Evolutionary conservation across 92 coral and sea anemone genomes (phyloP).

Genomic region (Porites cylindrica): DNA sequence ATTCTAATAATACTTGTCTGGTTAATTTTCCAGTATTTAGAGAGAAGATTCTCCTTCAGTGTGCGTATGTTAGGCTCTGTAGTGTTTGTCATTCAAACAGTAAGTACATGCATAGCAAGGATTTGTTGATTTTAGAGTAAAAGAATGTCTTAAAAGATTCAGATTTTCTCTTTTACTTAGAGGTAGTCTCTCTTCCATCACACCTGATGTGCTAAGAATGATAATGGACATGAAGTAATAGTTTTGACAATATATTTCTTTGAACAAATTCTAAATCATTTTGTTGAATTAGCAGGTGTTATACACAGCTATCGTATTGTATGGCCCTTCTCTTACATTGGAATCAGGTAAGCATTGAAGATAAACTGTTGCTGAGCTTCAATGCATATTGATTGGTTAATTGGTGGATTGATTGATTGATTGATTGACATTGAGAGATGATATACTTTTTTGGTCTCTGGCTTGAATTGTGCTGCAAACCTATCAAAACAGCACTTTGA

Average conservation of each 20-base stretch:
- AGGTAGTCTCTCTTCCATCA: too few species aligned
- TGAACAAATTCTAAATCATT: background rate
- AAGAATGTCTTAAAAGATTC: too few species aligned
- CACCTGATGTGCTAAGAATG: too few species aligned
- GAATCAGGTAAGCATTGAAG: constrained; percentile 57
- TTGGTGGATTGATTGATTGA: background rate
- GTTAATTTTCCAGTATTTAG: constrained; percentile 62
- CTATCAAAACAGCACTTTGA: too few species aligned
- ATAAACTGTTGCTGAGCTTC: background rate
- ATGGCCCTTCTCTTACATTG: constrained; percentile 82
- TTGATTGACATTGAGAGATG: background rate
- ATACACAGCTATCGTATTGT: constrained; percentile 72
- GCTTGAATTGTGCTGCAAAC: background rate
- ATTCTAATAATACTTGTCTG: background rate
- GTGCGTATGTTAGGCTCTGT: constrained; percentile 71
- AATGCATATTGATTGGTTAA: background rate
- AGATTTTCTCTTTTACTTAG: too few species aligned
- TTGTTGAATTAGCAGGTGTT: constrained; percentile 41
- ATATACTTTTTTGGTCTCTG: too few species aligned
- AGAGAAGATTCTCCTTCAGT: constrained; percentile 76
- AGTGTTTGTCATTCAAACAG: constrained; percentile 76
- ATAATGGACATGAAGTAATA: too few species aligned
- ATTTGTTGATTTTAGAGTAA: too few species aligned
- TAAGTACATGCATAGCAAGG: constrained; percentile 15
- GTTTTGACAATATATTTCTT: too few species aligned